Evolutionary conservation across 2,888 invertebrate genomes (phyloP).

Genomic region (Eudasyphora cyanicolor): DNA sequence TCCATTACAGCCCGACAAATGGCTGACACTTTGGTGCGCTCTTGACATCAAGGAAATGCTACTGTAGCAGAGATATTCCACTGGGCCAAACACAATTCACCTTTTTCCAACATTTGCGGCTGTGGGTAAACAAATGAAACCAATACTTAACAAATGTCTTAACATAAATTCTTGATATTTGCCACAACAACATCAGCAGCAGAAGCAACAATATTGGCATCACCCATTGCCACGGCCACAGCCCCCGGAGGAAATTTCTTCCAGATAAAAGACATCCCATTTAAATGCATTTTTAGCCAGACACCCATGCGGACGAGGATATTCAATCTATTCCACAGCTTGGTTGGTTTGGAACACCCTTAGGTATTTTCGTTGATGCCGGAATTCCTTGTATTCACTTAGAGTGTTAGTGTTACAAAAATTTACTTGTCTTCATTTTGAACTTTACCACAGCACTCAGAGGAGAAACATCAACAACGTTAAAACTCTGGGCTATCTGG

Average conservation of each 20-base stretch:
- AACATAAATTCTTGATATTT: slow-evolving; percentile 57
- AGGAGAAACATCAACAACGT: slow-evolving; percentile 13
- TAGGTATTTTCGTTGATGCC: slow-evolving; percentile 51
- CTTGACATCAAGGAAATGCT: slow-evolving; percentile 62
- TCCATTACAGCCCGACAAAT: not conserved
- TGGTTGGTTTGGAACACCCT: slow-evolving; percentile 54
- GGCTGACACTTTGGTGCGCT: slow-evolving; percentile 30
- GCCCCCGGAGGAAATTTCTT: not conserved
- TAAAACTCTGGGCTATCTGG: slow-evolving; percentile 51
- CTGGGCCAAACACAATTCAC: slow-evolving; percentile 30
- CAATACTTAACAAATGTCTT: slow-evolving; percentile 65
- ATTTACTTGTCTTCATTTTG: slow-evolving; percentile 63
- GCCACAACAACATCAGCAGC: not conserved
- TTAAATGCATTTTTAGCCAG: slow-evolving; percentile 20
- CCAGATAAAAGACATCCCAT: slow-evolving; percentile 8
- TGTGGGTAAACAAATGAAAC: slow-evolving; percentile 64
- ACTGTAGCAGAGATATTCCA: slow-evolving; percentile 41
- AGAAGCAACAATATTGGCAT: not conserved
- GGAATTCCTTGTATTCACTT: slow-evolving; percentile 48
- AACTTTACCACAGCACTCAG: slow-evolving; percentile 47
- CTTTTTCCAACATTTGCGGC: slow-evolving; percentile 50
- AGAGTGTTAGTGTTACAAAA: slow-evolving; percentile 48
- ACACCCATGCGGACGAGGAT: not conserved
- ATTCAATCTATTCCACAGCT: slow-evolving; percentile 4
- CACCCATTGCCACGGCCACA: not conserved